Base-by-base conservation (phyloP, 2,113 vertebrate species). In the Pardalotus punctatus region DNA sequence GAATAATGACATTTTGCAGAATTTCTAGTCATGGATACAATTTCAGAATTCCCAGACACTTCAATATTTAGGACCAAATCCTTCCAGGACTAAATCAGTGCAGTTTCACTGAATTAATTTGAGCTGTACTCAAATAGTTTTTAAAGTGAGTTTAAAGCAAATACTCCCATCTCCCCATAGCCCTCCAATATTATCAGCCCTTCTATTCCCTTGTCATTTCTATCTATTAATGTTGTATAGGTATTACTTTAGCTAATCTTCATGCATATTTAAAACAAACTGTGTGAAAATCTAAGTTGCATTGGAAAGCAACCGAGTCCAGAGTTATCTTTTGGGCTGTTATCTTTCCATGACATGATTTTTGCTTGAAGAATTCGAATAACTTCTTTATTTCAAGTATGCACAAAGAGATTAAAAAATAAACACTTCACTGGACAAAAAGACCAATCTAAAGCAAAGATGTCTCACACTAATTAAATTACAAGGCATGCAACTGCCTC, bases 111-210 rank as follows among this genome's bases (percentile, higher is more conserved):
- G 19, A 83, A 86, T 89, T 94, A 4, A 28, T 54, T n/a, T 1
- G 15, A 69, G 4, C 3, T 64, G 16, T 21, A 42, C 10, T 24
- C 5, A 62, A 76, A 36, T 9, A 71, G 14, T 17, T 87, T 84
- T 88, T 12, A 40, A 79, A 81, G 14, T 4, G 0, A 42, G n/a
- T 36, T 14, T 60, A 72, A 43, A 72, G 12, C 12, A 31, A 81
- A 36, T 50, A 4, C 4, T 72, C 14, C 12, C 9, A 2, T 36
- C 4, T 28, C 9, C 10, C 5, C 7, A 11, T 12, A 18, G 3
- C 5, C 4, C 12, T 87, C 12, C 4, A 47, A 23, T 70, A 62
- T 40, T 40, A 45, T 72, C 8, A 58, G 1, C 2, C 42, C 2
- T 7, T 74, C 11, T 29, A 27, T 38, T 85, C 11, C 18, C 22